Evolutionary conservation across 1,140 invertebrate genomes (phyloP).

Genomic region (Babylonia areolata): DNA sequence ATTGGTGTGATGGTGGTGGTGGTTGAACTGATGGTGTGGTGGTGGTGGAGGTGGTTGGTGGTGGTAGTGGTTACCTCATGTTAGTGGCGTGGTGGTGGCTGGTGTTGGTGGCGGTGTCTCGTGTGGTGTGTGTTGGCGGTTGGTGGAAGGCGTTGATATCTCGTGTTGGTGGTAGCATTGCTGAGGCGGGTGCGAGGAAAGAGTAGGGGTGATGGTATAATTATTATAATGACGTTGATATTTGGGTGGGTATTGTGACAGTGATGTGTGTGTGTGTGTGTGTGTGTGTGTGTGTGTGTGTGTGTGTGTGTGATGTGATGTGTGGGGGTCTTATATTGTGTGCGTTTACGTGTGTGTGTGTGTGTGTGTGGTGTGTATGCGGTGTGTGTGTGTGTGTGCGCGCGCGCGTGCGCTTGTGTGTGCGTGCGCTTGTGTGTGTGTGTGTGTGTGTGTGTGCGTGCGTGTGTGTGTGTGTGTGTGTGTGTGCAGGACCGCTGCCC

Average conservation of each 20-base stretch:
- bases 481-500: constrained; percentile 83
- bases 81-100: too few relatives aligned
- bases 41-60: too few relatives aligned
- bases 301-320: not conserved
- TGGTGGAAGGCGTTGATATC: too few relatives aligned
- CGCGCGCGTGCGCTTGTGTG: not conserved
- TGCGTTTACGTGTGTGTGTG: not conserved
- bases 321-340: too few relatives aligned
- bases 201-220: too few relatives aligned
- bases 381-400: not conserved
- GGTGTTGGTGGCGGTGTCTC: too few relatives aligned
- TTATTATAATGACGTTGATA: not conserved
- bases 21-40: too few relatives aligned
- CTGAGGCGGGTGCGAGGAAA: too few relatives aligned
- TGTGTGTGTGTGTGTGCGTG: constrained; percentile 1
- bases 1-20: too few relatives aligned
- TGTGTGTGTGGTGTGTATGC: not conserved
- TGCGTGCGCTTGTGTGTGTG: not conserved
- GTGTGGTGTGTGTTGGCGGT: too few relatives aligned
- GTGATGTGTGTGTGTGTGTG: not conserved
- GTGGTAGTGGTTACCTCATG: too few relatives aligned
- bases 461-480: not conserved
- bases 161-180: too few relatives aligned
- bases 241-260: not conserved
- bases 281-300: not conserved